A percentile compares a stretch with the other conserved stretches of the same genome.
Evolutionary conservation across 2,797 vertebrate genomes (phyloP).

Genomic region (Gephyroberyx darwinii): DNA sequence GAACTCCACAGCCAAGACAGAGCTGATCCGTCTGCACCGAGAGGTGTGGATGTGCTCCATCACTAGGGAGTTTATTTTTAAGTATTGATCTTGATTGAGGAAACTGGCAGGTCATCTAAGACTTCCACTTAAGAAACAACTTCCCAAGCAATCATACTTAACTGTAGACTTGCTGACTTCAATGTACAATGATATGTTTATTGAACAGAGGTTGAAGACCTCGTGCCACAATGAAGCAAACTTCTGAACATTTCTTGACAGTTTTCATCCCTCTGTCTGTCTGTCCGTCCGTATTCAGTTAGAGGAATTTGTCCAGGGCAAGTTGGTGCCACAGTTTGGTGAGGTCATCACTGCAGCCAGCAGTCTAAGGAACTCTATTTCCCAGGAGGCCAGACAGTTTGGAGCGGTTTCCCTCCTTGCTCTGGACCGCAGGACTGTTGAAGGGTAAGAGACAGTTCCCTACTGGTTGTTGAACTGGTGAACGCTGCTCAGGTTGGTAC

Average conservation of each 20-base stretch:
- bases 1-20: slow-evolving; percentile 79
- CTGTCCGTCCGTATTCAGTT: slow-evolving; percentile 64
- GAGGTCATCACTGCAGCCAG: slow-evolving; percentile 64
- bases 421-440: slow-evolving; percentile 76
- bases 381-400: slow-evolving; percentile 79
- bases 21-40: slow-evolving; percentile 69
- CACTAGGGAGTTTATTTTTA: not conserved
- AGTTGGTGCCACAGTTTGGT: slow-evolving; percentile 72
- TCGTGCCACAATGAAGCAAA: not conserved
- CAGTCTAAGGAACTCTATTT: slow-evolving; percentile 76
- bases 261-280: not conserved
- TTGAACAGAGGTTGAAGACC: not conserved
- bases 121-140: not conserved
- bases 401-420: slow-evolving; percentile 75
- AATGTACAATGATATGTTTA: not conserved
- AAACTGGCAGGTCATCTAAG: not conserved
- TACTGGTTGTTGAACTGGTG: not conserved
- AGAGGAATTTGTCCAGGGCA: slow-evolving; percentile 69
- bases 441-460: slow-evolving; percentile 68
- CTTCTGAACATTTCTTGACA: not conserved
- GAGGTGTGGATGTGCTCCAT: slow-evolving; percentile 72
- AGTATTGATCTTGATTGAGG: not conserved
- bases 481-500: not conserved
- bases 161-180: not conserved
- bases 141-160: not conserved